Percentiles rank a stretch among this genome's conserved stretches.
Evolutionary conservation across 2,797 vertebrate genomes (phyloP).

Genomic region (Melanotaenia pygmaea): DNA sequence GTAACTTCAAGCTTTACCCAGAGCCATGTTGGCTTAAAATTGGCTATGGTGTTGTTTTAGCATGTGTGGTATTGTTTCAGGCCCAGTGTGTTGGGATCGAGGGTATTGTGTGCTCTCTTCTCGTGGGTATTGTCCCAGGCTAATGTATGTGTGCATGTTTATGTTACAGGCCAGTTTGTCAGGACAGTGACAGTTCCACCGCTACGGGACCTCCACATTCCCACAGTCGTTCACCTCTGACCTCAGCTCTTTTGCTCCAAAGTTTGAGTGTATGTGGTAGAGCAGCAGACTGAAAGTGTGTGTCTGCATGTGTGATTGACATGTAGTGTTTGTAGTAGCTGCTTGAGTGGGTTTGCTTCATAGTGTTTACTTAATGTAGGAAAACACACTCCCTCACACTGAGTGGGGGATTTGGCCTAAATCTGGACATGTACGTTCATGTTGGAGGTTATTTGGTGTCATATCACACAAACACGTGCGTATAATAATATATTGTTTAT

Average conservation of each 20-base stretch:
- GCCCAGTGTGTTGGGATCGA: slow-evolving; percentile 43
- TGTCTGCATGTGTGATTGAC: slow-evolving; percentile 51
- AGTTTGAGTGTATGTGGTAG: slow-evolving; percentile 28
- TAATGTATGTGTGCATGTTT: slow-evolving; percentile 72
- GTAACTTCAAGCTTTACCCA: slow-evolving; percentile 57
- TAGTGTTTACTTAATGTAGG: slow-evolving; percentile 46
- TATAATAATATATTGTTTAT: background rate
- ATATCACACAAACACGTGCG: background rate
- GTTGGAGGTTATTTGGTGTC: slow-evolving; percentile 18
- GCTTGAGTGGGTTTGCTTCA: slow-evolving; percentile 30
- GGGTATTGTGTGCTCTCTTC: slow-evolving; percentile 70
- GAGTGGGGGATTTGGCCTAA: slow-evolving; percentile 38
- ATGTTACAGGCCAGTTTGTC: slow-evolving; percentile 75
- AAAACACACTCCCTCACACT: slow-evolving; percentile 40
- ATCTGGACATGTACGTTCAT: slow-evolving; percentile 36
- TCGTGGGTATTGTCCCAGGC: slow-evolving; percentile 61
- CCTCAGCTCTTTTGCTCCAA: slow-evolving; percentile 52
- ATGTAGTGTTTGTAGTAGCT: slow-evolving; percentile 40
- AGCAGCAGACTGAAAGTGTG: slow-evolving; percentile 13
- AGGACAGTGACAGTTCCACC: slow-evolving; percentile 69
- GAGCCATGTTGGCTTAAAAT: slow-evolving; percentile 56
- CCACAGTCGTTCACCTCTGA: slow-evolving; percentile 77
- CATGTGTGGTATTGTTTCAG: slow-evolving; percentile 75
- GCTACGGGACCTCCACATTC: slow-evolving; percentile 63
- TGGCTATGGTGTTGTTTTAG: slow-evolving; percentile 70